Base-by-base conservation (phyloP, 1,140 invertebrate genomes). In the Homalodisca vitripennis region DNA sequence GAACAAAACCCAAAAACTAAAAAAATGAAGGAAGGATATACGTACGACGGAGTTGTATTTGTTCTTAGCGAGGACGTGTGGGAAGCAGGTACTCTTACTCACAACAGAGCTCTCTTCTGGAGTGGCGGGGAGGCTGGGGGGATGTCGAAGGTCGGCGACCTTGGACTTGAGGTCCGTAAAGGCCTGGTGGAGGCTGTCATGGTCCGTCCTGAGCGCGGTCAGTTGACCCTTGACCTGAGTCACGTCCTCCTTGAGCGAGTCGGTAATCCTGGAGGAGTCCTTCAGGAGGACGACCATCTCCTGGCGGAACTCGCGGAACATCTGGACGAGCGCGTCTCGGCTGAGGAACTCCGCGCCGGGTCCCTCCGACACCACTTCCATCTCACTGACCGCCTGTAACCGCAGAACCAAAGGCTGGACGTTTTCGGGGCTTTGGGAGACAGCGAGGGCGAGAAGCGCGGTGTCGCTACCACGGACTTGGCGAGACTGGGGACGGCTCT, bases 71-170 rank as follows among this genome's bases (percentile, higher is more conserved):
- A 3, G 14, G 6, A 27, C n/a, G 48, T 14, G 48, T 6, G 48
- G 10, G 55, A 60, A 60, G 24, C 6, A 27, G n/a, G 34, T 60
- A 60, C 55, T 60, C 55, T 60, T 60, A 60, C 55, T 60, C 55
- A 60, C 55, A 26, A 60, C 55, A 60, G 55, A 60, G 55, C 27
- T 30, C 55, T 60, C 55, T n/a, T 60, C 55, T 3, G 55, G 55
- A 26, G 55, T 60, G 2, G 55, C 29, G 26, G 55, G 55, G 6
- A 60, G 55, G 10, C 2, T 30, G 14, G 55, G 29, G 22, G 55
- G 55, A 60, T 26, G 26, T 13, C 55, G 22, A 6, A 60, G 22
- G 24, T 60, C 55, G 6, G 14, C 12, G 26, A 60, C 55, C 55
- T 60, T 60, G 55, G 2, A 10, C 55, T 60, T 60, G 24, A 60